These are phyloP conservation scores for Thereva unica DNA, from an alignment of 2,888 invertebrate species.

Conservation along the genomic window DNA sequence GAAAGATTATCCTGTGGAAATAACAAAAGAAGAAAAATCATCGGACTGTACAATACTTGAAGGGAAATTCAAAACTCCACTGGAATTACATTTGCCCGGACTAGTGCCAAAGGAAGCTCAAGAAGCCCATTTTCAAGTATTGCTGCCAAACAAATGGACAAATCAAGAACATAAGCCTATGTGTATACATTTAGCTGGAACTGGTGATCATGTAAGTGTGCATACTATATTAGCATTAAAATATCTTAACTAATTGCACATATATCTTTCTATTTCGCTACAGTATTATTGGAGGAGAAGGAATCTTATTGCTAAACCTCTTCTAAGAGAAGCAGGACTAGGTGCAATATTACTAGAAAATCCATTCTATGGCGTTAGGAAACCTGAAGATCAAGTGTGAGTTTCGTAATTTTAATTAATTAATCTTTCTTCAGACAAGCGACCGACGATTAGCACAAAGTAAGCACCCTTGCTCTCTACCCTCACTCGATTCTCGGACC, in stretches of 20 bases:
- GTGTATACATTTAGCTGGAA: slow-evolving; percentile 94
- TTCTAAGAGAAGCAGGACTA: slow-evolving; percentile 86
- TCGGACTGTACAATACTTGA: slow-evolving; percentile 77
- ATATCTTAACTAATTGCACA: not conserved
- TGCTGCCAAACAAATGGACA: slow-evolving; percentile 82
- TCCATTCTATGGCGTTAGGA: slow-evolving; percentile 90
- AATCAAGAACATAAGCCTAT: slow-evolving; percentile 73
- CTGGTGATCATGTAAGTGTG: slow-evolving; percentile 90
- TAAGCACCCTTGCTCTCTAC: too few species aligned
- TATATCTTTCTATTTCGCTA: slow-evolving; percentile 43
- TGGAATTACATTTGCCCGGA: slow-evolving; percentile 80
- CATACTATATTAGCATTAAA: slow-evolving; percentile 14
- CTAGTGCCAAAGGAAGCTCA: slow-evolving; percentile 83
- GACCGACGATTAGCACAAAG: too few species aligned
- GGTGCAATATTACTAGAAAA: slow-evolving; percentile 95
- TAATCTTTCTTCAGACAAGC: too few species aligned
- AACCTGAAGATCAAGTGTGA: slow-evolving; percentile 85
- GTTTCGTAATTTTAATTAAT: slow-evolving; percentile 44
- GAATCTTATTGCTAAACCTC: slow-evolving; percentile 86
- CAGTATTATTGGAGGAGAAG: slow-evolving; percentile 91
- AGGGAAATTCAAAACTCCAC: slow-evolving; percentile 86
- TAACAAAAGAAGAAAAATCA: slow-evolving; percentile 79
- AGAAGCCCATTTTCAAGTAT: slow-evolving; percentile 81
- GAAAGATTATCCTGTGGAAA: slow-evolving; percentile 80
- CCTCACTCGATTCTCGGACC: too few species aligned